Percentiles rank a stretch among this genome's conserved stretches.
Conservation (phyloP, 2,888 invertebrate species). For the Achlya flavicornis region DNA sequence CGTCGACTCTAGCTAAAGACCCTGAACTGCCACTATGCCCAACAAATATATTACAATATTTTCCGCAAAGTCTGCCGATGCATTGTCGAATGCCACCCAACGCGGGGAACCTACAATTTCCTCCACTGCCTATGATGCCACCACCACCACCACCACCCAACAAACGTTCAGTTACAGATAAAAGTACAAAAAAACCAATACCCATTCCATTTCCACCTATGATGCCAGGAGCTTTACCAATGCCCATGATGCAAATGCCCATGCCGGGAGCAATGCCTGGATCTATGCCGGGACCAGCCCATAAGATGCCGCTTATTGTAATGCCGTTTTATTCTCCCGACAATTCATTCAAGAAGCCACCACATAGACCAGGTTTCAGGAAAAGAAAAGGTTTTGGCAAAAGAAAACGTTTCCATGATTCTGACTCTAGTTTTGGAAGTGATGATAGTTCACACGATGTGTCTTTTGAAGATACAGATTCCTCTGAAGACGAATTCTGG, state of each 20-base stretch:
- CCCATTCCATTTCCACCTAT: slow-evolving; percentile 44
- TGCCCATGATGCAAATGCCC: slow-evolving; percentile 19
- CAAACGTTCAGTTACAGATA: slow-evolving; percentile 34
- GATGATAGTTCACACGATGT: slow-evolving; percentile 23
- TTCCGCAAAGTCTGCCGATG: slow-evolving; percentile 74
- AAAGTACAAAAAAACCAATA: slow-evolving; percentile 36
- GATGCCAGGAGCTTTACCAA: slow-evolving; percentile 28
- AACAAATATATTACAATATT: slow-evolving; percentile 54
- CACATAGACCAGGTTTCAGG: slow-evolving; percentile 21
- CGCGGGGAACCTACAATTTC: slow-evolving; percentile 11
- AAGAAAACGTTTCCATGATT: slow-evolving; percentile 22
- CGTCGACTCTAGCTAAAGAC: slow-evolving; percentile 38
- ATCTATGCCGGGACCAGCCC: slow-evolving; percentile 41
- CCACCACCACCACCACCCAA: slow-evolving; percentile 30
- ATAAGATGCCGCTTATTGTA: slow-evolving; percentile 74
- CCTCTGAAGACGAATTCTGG: slow-evolving; percentile 53
- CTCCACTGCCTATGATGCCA: slow-evolving; percentile 30
- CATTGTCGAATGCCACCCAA: slow-evolving; percentile 70
- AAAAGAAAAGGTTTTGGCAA: slow-evolving; percentile 17
- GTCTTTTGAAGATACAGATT: slow-evolving; percentile 42
- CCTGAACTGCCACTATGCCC: slow-evolving; percentile 69
- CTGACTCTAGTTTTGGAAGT: slow-evolving; percentile 34
- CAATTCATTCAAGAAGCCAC: slow-evolving; percentile 44
- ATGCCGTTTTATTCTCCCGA: slow-evolving; percentile 78
- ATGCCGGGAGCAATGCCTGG: slow-evolving; percentile 34